phyloP scores from a whole-genome alignment of 2,113 vertebrate species.

The Casuarius casuarius region DNA sequence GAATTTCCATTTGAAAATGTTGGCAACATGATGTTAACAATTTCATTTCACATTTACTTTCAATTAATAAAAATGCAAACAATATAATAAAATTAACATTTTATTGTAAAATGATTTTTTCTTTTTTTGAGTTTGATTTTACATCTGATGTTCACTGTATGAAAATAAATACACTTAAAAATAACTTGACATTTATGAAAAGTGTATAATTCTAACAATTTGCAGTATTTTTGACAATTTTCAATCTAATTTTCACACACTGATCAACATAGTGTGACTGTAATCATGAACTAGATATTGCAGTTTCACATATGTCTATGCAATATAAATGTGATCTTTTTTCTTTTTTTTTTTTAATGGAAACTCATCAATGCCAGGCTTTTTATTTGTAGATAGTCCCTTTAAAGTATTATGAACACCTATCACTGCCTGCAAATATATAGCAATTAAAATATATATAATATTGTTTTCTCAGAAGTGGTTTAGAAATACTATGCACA shows the following conservation, averaged over 20 bases:
- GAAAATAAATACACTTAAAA: background rate
- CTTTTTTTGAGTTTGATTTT: background rate
- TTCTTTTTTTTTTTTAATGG: background rate
- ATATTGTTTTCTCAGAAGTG: background rate
- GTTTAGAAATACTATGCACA: background rate
- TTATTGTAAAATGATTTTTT: background rate
- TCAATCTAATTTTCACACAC: background rate
- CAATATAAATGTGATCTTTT: background rate
- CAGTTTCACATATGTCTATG: background rate
- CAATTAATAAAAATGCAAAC: background rate
- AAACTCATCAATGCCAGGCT: background rate
- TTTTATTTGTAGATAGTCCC: background rate
- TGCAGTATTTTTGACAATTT: conserved; percentile 7
- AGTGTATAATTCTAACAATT: background rate
- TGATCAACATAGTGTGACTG: background rate
- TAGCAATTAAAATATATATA: background rate
- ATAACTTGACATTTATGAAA: background rate
- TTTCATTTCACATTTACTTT: background rate
- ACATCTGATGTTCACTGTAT: background rate
- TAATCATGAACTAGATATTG: background rate
- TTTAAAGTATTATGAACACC: background rate
- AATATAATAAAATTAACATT: background rate
- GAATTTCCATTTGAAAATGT: background rate
- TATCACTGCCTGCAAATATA: background rate
- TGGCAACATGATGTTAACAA: background rate